These are phyloP conservation scores for Phrixothrix hirtus DNA, from an alignment of 2,888 invertebrate genomes.

Conservation along the genomic window DNA sequence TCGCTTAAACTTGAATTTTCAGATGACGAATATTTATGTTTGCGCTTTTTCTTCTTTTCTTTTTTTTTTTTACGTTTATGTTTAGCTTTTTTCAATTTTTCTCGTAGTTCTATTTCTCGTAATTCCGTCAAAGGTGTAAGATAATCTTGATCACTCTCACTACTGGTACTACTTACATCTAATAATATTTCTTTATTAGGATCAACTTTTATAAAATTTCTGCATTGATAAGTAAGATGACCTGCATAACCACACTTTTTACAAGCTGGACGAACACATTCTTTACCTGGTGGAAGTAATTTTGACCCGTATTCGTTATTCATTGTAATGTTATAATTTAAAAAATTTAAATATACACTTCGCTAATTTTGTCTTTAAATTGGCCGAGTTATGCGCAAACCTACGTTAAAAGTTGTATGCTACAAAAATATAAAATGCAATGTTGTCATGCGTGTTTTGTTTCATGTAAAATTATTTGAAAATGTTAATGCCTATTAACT, in stretches of 20 bases:
- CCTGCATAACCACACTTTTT: constrained; percentile 96
- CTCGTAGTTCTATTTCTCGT: constrained; percentile 75
- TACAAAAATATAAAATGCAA: no score
- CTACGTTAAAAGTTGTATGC: no score
- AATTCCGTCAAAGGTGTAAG: constrained; percentile 80
- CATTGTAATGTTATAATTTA: no score
- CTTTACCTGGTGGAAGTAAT: constrained; percentile 64
- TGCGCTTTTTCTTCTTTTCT: constrained; percentile 51
- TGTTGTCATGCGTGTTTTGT: no score
- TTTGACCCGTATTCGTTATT: constrained; percentile 54
- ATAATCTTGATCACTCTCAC: constrained; percentile 82
- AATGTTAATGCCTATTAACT: no score
- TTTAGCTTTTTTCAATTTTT: constrained; percentile 68
- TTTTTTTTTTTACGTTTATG: constrained; percentile 62
- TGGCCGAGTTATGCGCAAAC: no score
- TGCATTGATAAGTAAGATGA: constrained; percentile 93
- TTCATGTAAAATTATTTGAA: no score
- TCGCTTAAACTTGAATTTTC: constrained; percentile 43
- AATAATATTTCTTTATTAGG: constrained; percentile 90
- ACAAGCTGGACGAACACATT: constrained; percentile 84
- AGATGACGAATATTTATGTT: constrained; percentile 38
- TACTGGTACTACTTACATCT: constrained; percentile 93
- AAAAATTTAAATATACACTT: no score
- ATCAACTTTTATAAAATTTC: constrained; percentile 93
- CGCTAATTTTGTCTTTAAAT: no score